Conservation (phyloP, 2,797 vertebrate species). For the Squalus acanthias region DNA sequence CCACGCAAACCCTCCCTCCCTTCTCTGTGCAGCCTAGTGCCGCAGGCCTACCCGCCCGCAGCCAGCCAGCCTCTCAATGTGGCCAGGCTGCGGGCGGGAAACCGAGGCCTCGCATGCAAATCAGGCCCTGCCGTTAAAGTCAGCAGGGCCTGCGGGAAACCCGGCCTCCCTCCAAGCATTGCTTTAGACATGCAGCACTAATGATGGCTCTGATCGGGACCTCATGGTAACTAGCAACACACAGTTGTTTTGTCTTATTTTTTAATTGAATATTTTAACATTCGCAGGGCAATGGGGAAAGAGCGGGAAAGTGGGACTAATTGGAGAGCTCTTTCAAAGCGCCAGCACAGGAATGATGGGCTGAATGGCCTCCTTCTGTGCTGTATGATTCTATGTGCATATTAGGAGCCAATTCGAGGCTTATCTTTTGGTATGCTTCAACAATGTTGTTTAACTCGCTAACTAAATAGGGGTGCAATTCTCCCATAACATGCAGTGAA, state of each 20-base stretch:
- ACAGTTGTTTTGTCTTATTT: not conserved
- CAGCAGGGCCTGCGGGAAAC: too few relatives aligned
- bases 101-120: too few relatives aligned
- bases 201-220: not conserved
- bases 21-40: too few relatives aligned
- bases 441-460: not conserved
- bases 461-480: not conserved
- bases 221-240: not conserved
- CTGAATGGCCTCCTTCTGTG: not conserved
- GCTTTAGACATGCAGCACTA: not conserved
- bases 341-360: not conserved
- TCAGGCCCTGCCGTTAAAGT: too few relatives aligned
- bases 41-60: too few relatives aligned
- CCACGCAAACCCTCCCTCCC: too few relatives aligned
- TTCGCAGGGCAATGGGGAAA: not conserved
- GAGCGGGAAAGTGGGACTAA: not conserved
- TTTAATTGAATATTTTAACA: not conserved
- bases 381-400: not conserved
- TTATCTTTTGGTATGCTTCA: not conserved
- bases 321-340: not conserved
- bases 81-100: too few relatives aligned
- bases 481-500: not conserved
- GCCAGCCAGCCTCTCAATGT: too few relatives aligned
- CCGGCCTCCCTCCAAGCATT: not conserved
- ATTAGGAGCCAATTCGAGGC: not conserved